Percentiles rank a stretch among this genome's conserved stretches.
Evolutionary conservation across 2,888 invertebrate species (phyloP).

Genomic region (Plebejus argus): DNA sequence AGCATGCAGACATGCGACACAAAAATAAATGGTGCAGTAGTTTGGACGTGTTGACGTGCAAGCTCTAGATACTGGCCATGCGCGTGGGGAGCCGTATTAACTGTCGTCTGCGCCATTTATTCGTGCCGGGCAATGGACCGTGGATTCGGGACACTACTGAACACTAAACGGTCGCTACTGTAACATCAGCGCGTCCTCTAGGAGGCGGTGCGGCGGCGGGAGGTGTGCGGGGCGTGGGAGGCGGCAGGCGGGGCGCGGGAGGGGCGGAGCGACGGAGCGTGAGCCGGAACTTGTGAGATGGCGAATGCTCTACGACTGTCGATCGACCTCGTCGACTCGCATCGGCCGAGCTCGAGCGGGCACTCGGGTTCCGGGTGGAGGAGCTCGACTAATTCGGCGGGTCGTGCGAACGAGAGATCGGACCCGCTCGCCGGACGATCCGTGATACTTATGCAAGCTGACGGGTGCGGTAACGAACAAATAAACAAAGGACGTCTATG

Average conservation of each 20-base stretch:
- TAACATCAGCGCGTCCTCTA: slow-evolving; percentile 9
- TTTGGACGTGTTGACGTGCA: not conserved
- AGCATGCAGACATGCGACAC: slow-evolving; percentile 17
- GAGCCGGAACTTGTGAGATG: slow-evolving; percentile 81
- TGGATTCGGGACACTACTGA: not conserved
- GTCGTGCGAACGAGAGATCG: slow-evolving; percentile 67
- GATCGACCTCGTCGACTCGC: slow-evolving; percentile 73
- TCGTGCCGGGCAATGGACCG: not conserved
- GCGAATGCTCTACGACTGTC: slow-evolving; percentile 79
- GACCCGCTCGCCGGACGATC: slow-evolving; percentile 75
- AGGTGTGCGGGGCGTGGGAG: slow-evolving; percentile 47
- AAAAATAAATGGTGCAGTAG: slow-evolving; percentile 6
- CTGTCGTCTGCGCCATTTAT: slow-evolving; percentile 21
- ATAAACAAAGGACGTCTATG: slow-evolving; percentile 78
- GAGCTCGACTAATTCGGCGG: slow-evolving; percentile 60
- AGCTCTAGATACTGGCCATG: not conserved
- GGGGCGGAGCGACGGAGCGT: slow-evolving; percentile 45
- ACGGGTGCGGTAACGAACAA: slow-evolving; percentile 79
- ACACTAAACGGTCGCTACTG: not conserved
- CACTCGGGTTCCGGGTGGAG: slow-evolving; percentile 64
- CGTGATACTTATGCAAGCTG: slow-evolving; percentile 76
- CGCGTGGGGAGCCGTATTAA: not conserved
- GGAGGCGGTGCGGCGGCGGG: slow-evolving; percentile 43
- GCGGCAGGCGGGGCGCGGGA: slow-evolving; percentile 50
- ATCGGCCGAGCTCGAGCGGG: slow-evolving; percentile 62